Conservation (phyloP, 2,888 invertebrate species). For the Uropetala carovei region DNA sequence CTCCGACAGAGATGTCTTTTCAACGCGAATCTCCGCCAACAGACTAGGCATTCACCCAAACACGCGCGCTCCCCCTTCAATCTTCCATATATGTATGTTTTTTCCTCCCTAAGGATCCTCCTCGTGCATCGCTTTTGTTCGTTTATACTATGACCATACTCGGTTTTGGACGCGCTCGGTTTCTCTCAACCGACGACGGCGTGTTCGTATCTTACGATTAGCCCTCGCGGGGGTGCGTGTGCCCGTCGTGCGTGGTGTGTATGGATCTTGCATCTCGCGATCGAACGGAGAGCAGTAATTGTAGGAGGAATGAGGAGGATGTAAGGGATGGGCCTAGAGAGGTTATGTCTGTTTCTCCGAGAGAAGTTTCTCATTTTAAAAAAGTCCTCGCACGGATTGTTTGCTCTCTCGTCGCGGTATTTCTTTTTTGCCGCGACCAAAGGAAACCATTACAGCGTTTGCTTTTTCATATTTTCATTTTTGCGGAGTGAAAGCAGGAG, state of each 20-base stretch:
- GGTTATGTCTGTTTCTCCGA: background rate
- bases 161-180: background rate
- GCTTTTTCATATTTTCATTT: background rate
- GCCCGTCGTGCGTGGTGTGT: background rate
- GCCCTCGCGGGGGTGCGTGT: no score
- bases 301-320: no score
- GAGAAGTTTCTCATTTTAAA: background rate
- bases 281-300: background rate
- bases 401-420: background rate
- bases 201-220: background rate
- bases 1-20: background rate
- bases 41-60: background rate
- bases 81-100: background rate
- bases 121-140: background rate
- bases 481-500: background rate
- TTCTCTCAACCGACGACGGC: background rate
- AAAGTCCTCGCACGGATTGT: background rate
- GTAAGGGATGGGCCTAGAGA: no score
- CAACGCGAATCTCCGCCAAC: background rate
- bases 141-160: background rate
- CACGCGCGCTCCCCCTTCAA: background rate
- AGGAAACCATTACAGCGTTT: background rate
- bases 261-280: background rate
- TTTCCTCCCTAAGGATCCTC: background rate
- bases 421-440: background rate